Percentiles rank a stretch among this genome's conserved stretches.
phyloP scores from a whole-genome alignment of 92 coral and sea anemone genomes.

The Virgularia gustaviana region DNA sequence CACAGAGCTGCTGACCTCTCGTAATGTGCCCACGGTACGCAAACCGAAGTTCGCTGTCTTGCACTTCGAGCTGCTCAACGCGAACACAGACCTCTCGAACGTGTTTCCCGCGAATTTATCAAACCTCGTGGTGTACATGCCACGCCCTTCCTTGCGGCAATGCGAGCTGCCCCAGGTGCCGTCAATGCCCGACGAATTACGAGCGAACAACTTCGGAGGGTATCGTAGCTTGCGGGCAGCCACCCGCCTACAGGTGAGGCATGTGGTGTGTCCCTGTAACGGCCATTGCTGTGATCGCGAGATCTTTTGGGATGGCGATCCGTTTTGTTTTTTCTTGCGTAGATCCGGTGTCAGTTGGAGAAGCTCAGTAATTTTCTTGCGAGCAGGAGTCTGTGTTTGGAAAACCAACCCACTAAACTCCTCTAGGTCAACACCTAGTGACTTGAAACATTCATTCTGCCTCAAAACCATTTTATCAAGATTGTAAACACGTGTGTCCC shows the following conservation, averaged over 20 bases:
- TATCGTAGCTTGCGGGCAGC: neutral
- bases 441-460: neutral
- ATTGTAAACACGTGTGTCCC: neutral
- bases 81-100: neutral
- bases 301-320: neutral
- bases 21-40: constrained; percentile 11
- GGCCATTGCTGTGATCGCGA: neutral
- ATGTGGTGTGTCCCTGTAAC: neutral
- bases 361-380: neutral
- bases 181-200: constrained; percentile 23
- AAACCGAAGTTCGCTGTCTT: neutral
- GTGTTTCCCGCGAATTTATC: constrained; percentile 18
- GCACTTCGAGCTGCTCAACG: neutral
- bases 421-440: constrained; percentile 1
- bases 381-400: neutral
- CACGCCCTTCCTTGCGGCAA: neutral
- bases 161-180: constrained; percentile 25
- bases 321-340: neutral
- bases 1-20: neutral
- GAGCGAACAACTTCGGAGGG: constrained; percentile 14
- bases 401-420: constrained; percentile 1
- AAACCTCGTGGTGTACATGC: constrained; percentile 1
- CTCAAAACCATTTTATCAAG: neutral
- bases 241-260: constrained; percentile 11
- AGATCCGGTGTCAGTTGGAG: neutral